Evolutionary conservation across 53 echinoderm and acorn worm genomes (phyloP).

Genomic region (Luidia sarsii): DNA sequence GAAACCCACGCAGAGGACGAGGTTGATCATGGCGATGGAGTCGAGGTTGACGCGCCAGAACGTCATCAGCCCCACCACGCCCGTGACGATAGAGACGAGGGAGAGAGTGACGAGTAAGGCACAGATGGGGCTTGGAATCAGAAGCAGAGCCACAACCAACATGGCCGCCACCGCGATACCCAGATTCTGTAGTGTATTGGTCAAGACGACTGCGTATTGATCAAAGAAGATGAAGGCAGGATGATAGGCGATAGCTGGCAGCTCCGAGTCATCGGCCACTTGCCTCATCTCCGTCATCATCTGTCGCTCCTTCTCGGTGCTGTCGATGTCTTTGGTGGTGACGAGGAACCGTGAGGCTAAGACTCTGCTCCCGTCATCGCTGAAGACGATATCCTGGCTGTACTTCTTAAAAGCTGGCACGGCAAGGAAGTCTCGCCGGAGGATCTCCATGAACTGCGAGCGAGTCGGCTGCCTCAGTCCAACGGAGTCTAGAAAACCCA

Average conservation of each 20-base stretch:
- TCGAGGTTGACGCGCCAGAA: conserved; percentile 61
- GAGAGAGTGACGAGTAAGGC: conserved; percentile 59
- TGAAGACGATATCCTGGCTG: conserved; percentile 48
- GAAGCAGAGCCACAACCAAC: conserved; percentile 55
- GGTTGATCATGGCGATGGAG: conserved; percentile 73
- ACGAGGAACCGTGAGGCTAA: conserved; percentile 59
- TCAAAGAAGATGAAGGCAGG: conserved; percentile 64
- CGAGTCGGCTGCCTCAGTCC: neutral
- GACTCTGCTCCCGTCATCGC: conserved; percentile 13
- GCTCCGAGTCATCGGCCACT: conserved; percentile 25
- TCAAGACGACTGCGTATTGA: conserved; percentile 56
- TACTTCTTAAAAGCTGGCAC: conserved; percentile 28
- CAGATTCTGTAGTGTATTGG: conserved; percentile 66
- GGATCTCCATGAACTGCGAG: conserved; percentile 14
- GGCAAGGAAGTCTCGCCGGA: conserved; percentile 34
- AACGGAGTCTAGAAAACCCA: conserved; percentile 4
- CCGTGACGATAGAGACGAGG: conserved; percentile 60
- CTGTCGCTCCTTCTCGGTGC: conserved; percentile 27
- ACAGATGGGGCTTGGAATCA: conserved; percentile 64
- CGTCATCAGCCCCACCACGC: conserved; percentile 76
- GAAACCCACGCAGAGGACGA: conserved; percentile 77
- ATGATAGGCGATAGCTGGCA: conserved; percentile 54
- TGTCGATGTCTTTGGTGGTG: conserved; percentile 24
- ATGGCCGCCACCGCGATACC: conserved; percentile 61
- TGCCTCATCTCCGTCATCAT: conserved; percentile 45